phyloP scores from a whole-genome alignment of 2,113 vertebrate species.

The Crotalus horridus region DNA sequence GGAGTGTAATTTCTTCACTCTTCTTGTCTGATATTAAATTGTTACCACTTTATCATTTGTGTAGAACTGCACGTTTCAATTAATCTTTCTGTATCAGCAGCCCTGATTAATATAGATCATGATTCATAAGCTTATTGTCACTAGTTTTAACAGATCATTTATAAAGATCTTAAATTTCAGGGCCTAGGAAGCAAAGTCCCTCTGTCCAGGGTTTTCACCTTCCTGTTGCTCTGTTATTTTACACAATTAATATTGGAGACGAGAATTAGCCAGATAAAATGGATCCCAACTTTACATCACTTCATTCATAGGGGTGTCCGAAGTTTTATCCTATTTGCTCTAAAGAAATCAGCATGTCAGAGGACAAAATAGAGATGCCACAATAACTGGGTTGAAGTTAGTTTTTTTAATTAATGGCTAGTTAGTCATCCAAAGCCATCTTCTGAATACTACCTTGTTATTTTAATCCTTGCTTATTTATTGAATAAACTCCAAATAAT shows the following conservation, averaged over 20 bases:
- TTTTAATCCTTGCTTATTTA: background rate
- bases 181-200: slow-evolving; percentile 77
- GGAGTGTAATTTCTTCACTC: slow-evolving; percentile 95
- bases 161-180: slow-evolving; percentile 87
- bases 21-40: slow-evolving; percentile 96
- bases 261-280: slow-evolving; percentile 68
- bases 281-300: slow-evolving; percentile 1
- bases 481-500: background rate
- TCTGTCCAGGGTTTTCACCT: slow-evolving; percentile 73
- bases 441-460: background rate
- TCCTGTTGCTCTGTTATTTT: slow-evolving; percentile 66
- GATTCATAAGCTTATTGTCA: slow-evolving; percentile 99
- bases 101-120: slow-evolving; percentile 94
- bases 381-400: background rate
- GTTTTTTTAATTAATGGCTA: background rate
- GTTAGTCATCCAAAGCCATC: background rate
- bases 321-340: background rate
- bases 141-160: slow-evolving; percentile 96
- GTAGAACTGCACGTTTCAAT: slow-evolving; percentile 95
- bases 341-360: background rate
- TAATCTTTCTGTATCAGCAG: slow-evolving; percentile 90
- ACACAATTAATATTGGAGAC: slow-evolving; percentile 68
- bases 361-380: background rate
- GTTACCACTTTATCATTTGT: slow-evolving; percentile 99
- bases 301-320: slow-evolving; percentile 1